phyloP scores from a whole-genome alignment of 1,140 invertebrate species.

The Agrypnia vestita region DNA sequence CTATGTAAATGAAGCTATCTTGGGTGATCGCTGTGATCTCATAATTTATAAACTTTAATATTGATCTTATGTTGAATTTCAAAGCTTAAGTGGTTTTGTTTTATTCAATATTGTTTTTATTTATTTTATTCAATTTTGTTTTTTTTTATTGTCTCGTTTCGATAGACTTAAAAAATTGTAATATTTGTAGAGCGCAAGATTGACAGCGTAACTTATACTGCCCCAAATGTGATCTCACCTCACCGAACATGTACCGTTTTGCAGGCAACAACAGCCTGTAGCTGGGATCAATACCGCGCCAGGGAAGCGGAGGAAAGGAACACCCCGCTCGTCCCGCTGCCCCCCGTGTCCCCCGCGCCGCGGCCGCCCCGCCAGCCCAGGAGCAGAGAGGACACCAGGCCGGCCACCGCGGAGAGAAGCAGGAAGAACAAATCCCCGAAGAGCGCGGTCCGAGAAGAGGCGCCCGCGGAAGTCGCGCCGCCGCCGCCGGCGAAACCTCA shows the following conservation, averaged over 20 bases:
- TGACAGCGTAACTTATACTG: too few species aligned
- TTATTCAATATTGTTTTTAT: too few species aligned
- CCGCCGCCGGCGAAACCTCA: neutral
- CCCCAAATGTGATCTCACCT: too few species aligned
- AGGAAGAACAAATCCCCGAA: constrained; percentile 55
- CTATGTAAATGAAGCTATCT: too few species aligned
- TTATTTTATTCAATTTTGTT: too few species aligned
- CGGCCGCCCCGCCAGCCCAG: constrained; percentile 7
- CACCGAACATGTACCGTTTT: neutral
- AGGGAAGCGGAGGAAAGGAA: constrained; percentile 15
- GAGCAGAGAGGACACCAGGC: constrained; percentile 29
- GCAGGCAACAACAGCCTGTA: constrained; percentile 16
- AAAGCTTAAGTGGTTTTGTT: too few species aligned
- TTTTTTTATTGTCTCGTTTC: too few species aligned
- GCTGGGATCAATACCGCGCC: constrained; percentile 12
- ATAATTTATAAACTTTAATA: too few species aligned
- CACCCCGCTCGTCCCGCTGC: constrained; percentile 34
- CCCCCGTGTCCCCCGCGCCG: constrained; percentile 23
- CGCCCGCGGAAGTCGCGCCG: neutral
- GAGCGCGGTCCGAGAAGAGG: constrained; percentile 37
- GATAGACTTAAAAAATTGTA: too few species aligned
- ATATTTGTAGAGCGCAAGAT: too few species aligned
- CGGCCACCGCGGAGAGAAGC: constrained; percentile 21
- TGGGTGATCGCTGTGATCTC: too few species aligned
- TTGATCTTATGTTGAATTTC: too few species aligned